These are phyloP conservation scores for Palythoa grandiflora DNA, from an alignment of 92 coral and sea anemone genomes.

Conservation along the genomic window DNA sequence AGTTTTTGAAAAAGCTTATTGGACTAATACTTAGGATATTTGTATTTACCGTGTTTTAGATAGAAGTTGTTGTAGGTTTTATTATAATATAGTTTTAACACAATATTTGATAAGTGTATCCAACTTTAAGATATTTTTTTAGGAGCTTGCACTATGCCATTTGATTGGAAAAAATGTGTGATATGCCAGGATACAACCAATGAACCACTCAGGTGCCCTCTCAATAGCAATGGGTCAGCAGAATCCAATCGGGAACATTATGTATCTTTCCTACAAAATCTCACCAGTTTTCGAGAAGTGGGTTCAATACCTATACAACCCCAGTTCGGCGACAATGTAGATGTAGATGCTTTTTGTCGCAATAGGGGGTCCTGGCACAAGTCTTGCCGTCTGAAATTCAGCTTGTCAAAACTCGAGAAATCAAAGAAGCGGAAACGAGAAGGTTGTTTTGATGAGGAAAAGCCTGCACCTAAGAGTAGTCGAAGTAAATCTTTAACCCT, in stretches of 20 bases:
- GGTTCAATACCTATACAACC: slow-evolving; percentile 32
- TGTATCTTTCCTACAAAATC: slow-evolving; percentile 19
- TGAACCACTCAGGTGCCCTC: slow-evolving; percentile 57
- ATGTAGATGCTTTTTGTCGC: slow-evolving; percentile 24
- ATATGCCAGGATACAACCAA: slow-evolving; percentile 49
- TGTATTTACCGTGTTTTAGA: neutral
- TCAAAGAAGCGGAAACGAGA: slow-evolving; percentile 34
- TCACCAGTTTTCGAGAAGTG: slow-evolving; percentile 18
- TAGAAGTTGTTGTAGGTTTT: neutral
- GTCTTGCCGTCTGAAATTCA: slow-evolving; percentile 55
- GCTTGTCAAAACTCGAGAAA: slow-evolving; percentile 54
- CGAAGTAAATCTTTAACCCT: neutral
- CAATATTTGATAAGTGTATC: neutral
- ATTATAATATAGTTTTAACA: neutral
- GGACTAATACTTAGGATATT: neutral
- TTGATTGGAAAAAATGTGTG: slow-evolving; percentile 52
- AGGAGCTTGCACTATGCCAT: neutral
- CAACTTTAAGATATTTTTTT: neutral
- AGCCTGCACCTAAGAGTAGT: neutral
- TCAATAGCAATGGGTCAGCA: slow-evolving; percentile 55
- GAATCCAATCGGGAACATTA: slow-evolving; percentile 41
- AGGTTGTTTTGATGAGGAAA: slow-evolving; percentile 13
- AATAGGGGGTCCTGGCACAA: slow-evolving; percentile 62
- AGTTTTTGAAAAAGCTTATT: neutral
- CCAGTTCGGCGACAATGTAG: slow-evolving; percentile 29